Evolutionary conservation across 1,140 invertebrate genomes (phyloP), one percentile per base, ranked within the genome.

Genomic region (Drosophila lacteicornis): DNA sequence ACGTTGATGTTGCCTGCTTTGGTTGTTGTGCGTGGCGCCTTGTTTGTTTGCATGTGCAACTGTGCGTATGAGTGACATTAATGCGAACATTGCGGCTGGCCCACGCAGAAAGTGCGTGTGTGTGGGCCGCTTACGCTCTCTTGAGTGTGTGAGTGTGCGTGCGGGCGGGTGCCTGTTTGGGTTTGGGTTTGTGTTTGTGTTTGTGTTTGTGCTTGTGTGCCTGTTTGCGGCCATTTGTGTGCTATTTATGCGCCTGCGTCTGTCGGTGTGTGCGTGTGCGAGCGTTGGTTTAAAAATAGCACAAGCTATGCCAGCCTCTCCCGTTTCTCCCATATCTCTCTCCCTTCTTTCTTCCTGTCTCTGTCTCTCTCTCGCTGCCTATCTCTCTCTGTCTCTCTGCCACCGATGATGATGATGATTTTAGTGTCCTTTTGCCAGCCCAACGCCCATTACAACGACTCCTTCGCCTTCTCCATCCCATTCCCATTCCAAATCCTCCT

Each of bases 41-140:
- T 79, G 70, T 75, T 78, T 82, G 82, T 60, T 51, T 85, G 84
- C 76, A 80, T 88, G 83, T 85, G 85, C 85, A 90, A 90, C 85
- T 88, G 85, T 88, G 84, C 81, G 84, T 88, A 90, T 88, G 85
- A 88, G 84, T 81, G 78, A 90, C 85, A 90, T 90, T 90, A 90
- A 90, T 90, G 85, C 70, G 85, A 79, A 85, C 81, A 84, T 79
- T 75, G 71, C 67, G 65, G 84, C 71, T 70, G 59, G 63, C 56
- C 80, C 55, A 77, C 80, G 68, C 70, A 73, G n/a, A 49, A 51
- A 43, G 45, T 55, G 68, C 51, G 77, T 27, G 27, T 40, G 40
- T 17, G 53, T 56, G 36, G 53, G 53, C 36, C 53, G 53, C n/a
- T 40, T 25, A 56, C 8, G 53, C 53, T 40, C 53, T 56, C 53